Conservation (phyloP, 2,113 vertebrate species). For the Gadus macrocephalus region DNA sequence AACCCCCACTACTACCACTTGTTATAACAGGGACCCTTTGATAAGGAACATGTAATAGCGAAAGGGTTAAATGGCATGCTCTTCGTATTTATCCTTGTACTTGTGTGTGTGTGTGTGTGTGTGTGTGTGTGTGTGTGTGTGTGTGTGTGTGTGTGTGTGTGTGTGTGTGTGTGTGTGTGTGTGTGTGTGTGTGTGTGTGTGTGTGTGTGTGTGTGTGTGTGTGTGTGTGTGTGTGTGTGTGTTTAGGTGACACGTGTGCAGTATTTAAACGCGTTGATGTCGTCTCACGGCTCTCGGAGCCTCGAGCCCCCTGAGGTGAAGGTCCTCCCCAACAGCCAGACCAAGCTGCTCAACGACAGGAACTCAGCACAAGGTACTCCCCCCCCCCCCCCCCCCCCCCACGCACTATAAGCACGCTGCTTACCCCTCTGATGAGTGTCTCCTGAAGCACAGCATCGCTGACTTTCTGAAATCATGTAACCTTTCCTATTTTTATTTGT, state of each 20-base stretch:
- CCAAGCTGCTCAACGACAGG: conserved; percentile 79
- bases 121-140: conserved; percentile 7
- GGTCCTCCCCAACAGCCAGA: conserved; percentile 83
- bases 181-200: no score
- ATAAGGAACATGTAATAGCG: no score
- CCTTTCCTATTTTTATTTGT: neutral
- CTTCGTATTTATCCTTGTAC: no score
- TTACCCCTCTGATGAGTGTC: no score
- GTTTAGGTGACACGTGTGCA: conserved; percentile 83
- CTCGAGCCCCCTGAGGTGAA: conserved; percentile 76
- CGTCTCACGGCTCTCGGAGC: conserved; percentile 75
- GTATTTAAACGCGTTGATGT: conserved; percentile 86
- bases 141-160: conserved; percentile 5
- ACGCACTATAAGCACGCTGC: neutral
- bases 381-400: neutral
- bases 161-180: conserved; percentile 8
- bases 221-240: conserved; percentile 22
- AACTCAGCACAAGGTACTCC: conserved; percentile 65
- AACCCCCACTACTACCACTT: no score
- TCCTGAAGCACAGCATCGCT: neutral
- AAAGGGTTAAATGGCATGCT: no score
- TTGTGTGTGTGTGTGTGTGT: neutral
- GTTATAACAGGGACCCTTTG: no score
- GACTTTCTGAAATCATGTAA: neutral
- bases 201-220: neutral